Evolutionary conservation across 2,888 invertebrate species (phyloP).

Genomic region (Drosophila rellima): DNA sequence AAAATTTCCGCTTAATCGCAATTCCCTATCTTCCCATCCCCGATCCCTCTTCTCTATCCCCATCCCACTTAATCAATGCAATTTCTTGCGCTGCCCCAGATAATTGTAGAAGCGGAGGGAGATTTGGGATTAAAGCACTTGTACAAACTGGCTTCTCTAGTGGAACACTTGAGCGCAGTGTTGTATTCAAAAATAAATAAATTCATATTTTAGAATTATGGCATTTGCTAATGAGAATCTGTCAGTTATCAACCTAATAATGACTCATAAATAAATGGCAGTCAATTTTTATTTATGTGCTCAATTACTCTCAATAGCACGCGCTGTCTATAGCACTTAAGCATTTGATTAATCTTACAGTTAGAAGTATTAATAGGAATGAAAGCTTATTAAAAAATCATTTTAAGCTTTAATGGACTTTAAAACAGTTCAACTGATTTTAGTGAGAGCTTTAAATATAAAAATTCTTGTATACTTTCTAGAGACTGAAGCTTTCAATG

Average conservation of each 20-base stretch:
- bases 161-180: conserved; percentile 59
- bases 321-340: not conserved
- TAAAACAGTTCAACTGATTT: not conserved
- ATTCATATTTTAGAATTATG: not conserved
- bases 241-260: conserved; percentile 11
- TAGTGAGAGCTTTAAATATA: not conserved
- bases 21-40: conserved; percentile 21
- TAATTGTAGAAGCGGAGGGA: conserved; percentile 34
- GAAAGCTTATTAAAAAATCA: not conserved
- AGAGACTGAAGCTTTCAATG: not conserved
- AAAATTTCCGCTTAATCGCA: conserved; percentile 80
- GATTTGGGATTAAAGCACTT: conserved; percentile 13
- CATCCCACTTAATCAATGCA: conserved; percentile 36
- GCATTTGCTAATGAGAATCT: conserved; percentile 11
- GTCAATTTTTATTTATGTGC: not conserved
- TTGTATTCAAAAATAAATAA: conserved; percentile 1
- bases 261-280: conserved; percentile 4
- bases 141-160: conserved; percentile 27
- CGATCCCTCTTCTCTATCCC: not conserved
- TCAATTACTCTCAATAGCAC: not conserved
- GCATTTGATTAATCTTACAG: conserved; percentile 1
- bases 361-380: not conserved
- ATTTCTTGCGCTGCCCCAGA: conserved; percentile 53
- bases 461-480: not conserved
- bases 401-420: not conserved